phyloP scores from a whole-genome alignment of 2,113 vertebrate species.

The Lasiurus borealis region DNA sequence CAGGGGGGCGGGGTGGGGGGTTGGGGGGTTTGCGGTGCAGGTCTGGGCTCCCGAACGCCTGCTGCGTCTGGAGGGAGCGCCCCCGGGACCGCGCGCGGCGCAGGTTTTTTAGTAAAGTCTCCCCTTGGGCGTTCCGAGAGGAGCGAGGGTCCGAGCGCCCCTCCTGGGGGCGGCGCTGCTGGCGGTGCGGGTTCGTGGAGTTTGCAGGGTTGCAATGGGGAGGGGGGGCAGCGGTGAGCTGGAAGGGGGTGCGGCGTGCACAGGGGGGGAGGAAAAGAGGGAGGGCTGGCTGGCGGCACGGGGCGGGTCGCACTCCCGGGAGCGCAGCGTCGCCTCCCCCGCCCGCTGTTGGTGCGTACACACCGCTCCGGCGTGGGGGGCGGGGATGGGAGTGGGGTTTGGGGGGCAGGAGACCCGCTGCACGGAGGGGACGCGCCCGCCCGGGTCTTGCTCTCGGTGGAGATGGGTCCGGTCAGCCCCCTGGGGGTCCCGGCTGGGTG shows the following conservation, averaged over 20 bases:
- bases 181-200: conserved; percentile 2
- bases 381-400: neutral
- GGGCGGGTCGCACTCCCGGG: neutral
- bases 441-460: neutral
- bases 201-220: conserved; percentile 51
- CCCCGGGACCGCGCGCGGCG: neutral
- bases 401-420: neutral
- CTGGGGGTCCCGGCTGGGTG: neutral
- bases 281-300: neutral
- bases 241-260: conserved; percentile 45
- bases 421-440: conserved; percentile 25
- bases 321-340: conserved; percentile 66
- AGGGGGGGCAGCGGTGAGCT: neutral
- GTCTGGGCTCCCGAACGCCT: neutral
- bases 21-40: neutral
- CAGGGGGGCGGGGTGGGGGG: too few relatives aligned
- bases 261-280: neutral
- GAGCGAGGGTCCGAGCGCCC: neutral
- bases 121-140: neutral
- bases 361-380: neutral
- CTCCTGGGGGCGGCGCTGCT: neutral
- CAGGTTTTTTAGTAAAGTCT: too few relatives aligned
- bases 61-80: conserved; percentile 4
- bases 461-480: neutral
- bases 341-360: conserved; percentile 70